Conservation (phyloP, 2,888 invertebrate species). For the Archips xylosteana region DNA sequence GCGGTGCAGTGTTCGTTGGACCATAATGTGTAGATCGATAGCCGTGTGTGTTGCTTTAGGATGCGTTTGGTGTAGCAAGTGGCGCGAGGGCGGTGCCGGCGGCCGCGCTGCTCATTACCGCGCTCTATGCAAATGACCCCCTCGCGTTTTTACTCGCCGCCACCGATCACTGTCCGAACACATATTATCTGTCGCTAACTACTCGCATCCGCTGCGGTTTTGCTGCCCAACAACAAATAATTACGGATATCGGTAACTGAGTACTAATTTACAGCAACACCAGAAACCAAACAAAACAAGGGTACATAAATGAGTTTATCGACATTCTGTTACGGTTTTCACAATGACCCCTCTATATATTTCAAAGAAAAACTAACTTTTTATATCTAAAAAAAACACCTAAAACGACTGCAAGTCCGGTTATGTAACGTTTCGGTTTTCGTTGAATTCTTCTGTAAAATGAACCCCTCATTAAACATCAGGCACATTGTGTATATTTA, state of each 20-base stretch:
- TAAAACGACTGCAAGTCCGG: background rate
- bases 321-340: conserved; percentile 8
- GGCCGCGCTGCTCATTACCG: conserved; percentile 70
- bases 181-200: conserved; percentile 80
- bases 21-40: conserved; percentile 50
- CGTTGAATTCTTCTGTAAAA: background rate
- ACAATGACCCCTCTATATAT: background rate
- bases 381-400: background rate
- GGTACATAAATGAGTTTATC: conserved; percentile 44
- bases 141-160: conserved; percentile 75
- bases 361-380: background rate
- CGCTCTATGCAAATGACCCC: conserved; percentile 81
- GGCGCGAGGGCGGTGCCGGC: conserved; percentile 52
- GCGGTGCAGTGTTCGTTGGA: conserved; percentile 54
- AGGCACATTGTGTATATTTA: background rate
- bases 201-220: conserved; percentile 79
- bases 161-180: conserved; percentile 74
- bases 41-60: conserved; percentile 44
- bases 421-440: background rate
- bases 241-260: conserved; percentile 77
- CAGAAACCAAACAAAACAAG: conserved; percentile 59
- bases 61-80: conserved; percentile 56
- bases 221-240: conserved; percentile 78
- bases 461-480: background rate
- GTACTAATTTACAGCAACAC: conserved; percentile 62